phyloP scores from a whole-genome alignment of 1,140 invertebrate species.

The Delia radicum region DNA sequence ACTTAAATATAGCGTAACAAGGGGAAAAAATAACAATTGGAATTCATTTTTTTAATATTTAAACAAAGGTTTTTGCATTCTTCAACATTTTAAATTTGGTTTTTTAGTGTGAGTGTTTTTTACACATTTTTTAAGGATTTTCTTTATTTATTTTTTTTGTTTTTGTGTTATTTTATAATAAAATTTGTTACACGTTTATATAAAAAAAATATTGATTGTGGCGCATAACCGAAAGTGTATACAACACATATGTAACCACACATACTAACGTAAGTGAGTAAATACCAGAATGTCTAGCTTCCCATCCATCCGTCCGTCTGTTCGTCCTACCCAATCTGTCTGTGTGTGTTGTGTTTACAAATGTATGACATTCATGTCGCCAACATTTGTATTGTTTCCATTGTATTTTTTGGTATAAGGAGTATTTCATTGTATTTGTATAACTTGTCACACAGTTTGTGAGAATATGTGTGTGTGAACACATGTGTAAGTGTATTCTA shows the following conservation, averaged over 20 bases:
- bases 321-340: too few species aligned
- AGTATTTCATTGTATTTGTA: conserved; percentile 1
- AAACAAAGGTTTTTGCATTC: neutral
- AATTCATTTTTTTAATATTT: neutral
- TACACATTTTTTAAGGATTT: neutral
- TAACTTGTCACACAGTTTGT: neutral
- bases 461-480: neutral
- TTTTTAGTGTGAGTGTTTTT: neutral
- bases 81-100: neutral
- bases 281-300: neutral
- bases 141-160: neutral
- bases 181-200: neutral
- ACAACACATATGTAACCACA: neutral
- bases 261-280: neutral
- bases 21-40: neutral
- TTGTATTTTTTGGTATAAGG: too few species aligned
- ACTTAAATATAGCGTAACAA: neutral
- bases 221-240: neutral
- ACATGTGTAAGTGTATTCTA: neutral
- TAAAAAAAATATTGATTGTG: neutral
- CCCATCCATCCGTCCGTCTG: too few species aligned
- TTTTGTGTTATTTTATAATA: neutral
- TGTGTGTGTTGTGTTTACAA: neutral
- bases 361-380: conserved; percentile 7
- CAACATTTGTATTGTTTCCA: neutral